phyloP scores from a whole-genome alignment of 2,888 invertebrate species.

The Ectemnius continuus region DNA sequence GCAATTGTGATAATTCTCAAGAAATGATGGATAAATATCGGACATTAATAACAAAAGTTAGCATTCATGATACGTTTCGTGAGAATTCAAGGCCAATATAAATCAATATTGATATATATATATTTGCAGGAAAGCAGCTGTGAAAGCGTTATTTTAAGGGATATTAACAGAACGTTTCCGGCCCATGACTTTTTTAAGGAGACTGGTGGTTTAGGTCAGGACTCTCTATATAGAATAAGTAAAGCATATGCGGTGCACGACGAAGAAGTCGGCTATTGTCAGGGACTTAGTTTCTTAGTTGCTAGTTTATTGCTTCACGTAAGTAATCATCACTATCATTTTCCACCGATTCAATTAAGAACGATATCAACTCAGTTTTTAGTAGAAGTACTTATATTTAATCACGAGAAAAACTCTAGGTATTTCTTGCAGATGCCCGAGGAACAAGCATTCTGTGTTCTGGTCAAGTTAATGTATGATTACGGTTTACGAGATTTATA shows the following conservation, averaged over 20 bases:
- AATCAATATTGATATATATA: not conserved
- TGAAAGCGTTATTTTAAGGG: constrained; percentile 96
- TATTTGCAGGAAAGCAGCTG: constrained; percentile 90
- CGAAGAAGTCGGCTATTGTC: constrained; percentile 98
- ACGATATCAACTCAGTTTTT: no score
- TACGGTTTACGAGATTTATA: constrained; percentile 96
- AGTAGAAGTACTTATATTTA: constrained; percentile 15
- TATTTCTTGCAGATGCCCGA: constrained; percentile 93
- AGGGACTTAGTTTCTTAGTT: constrained; percentile 98
- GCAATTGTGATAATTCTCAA: constrained; percentile 90
- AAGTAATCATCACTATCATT: constrained; percentile 73
- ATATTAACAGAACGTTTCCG: constrained; percentile 98
- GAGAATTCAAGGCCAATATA: not conserved
- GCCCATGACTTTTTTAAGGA: constrained; percentile 99
- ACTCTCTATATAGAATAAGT: constrained; percentile 95
- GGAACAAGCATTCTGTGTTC: constrained; percentile 98
- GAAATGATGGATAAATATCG: constrained; percentile 95
- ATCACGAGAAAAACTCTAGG: constrained; percentile 36
- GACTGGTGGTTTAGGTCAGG: constrained; percentile 96
- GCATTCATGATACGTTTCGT: constrained; percentile 3
- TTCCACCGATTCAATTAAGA: no score
- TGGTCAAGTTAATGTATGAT: constrained; percentile 98
- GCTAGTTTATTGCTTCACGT: constrained; percentile 97
- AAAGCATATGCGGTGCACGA: constrained; percentile 99
- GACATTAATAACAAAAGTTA: constrained; percentile 93